Percentiles rank a stretch among this genome's conserved stretches.
Evolutionary conservation across 2,888 invertebrate species (phyloP).

Genomic region (Lithophane ornitopus): DNA sequence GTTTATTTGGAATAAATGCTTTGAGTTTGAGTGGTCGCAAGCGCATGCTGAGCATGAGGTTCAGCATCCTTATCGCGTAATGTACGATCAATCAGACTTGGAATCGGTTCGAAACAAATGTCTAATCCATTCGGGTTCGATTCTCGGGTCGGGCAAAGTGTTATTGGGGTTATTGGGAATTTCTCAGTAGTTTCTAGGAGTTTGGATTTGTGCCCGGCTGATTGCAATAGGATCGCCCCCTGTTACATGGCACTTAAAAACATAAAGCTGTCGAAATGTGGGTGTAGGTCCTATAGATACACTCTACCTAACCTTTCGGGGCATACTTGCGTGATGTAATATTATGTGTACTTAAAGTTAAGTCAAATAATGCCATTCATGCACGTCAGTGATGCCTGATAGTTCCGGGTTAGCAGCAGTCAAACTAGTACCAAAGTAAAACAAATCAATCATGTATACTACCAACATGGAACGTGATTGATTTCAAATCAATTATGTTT

Average conservation of each 20-base stretch:
- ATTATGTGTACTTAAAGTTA: neutral
- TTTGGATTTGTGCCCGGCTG: neutral
- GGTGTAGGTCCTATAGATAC: neutral
- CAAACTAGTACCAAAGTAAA: conserved; percentile 16
- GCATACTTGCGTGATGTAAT: neutral
- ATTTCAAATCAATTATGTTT: conserved; percentile 22
- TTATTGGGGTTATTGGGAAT: neutral
- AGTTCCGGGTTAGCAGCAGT: conserved; percentile 24
- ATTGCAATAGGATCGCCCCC: neutral
- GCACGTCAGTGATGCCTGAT: neutral
- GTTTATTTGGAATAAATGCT: too few relatives aligned
- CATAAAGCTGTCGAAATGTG: neutral
- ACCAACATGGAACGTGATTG: conserved; percentile 19
- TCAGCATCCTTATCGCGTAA: too few relatives aligned
- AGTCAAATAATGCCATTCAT: neutral
- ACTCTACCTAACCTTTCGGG: neutral
- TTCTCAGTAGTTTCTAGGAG: neutral
- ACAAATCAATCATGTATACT: conserved; percentile 22
- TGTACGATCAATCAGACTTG: too few relatives aligned
- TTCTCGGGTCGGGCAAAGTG: neutral
- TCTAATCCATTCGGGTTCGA: too few relatives aligned
- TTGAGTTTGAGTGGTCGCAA: too few relatives aligned
- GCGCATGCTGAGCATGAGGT: too few relatives aligned
- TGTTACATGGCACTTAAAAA: neutral
- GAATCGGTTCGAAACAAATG: too few relatives aligned